Evolutionary conservation across 2,888 invertebrate species (phyloP), one percentile per base, ranked within the genome.

Genomic region (Poecilobothrus nobilitatus): DNA sequence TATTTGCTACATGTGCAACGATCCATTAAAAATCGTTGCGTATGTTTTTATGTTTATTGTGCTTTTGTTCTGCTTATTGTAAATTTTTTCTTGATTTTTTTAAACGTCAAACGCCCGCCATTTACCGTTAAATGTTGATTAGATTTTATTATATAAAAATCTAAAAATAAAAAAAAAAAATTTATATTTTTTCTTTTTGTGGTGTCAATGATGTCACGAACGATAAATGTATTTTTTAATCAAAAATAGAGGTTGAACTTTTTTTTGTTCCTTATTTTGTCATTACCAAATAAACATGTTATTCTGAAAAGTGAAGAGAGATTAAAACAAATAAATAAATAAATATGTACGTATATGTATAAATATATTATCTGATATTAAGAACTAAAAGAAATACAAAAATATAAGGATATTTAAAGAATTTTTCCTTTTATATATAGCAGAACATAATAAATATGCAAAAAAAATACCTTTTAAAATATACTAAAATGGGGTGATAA

Each of bases 401-500:
- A 53, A 53, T 12, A 53, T 12, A 53, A 53, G 15, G 53, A 53
- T 53, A 53, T 53, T 53, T 53, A 18, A 41, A 41, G 41, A 41
- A 15, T 41, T 2, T 41, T 41, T 41, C 9, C 53, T 53, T 53
- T 37, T 37, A 8, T 37, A 6, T 37, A 8, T 37, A 6, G 53
- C 6, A 53, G 53, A 53, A 53, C 2, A n/a, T 2, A 53, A 53
- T 53, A 53, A n/a, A n/a, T 53, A n/a, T 12, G 18, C 18, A 53
- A 2, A 53, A 18, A 3, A 62, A 65, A 37, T 62, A 64, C 67
- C 67, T 67, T 66, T 37, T 53, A 18, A 41, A 22, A 66, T 10
- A 5, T 27, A 12, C 61, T 15, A 65, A 44, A 69, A 66, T 65
- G 66, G 76, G 78, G 78, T 80, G 79, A 74, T 76, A 78, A 80